These are phyloP conservation scores for Leptinotarsa lineolata DNA, from an alignment of 1,140 invertebrate species.

Conservation along the genomic window DNA sequence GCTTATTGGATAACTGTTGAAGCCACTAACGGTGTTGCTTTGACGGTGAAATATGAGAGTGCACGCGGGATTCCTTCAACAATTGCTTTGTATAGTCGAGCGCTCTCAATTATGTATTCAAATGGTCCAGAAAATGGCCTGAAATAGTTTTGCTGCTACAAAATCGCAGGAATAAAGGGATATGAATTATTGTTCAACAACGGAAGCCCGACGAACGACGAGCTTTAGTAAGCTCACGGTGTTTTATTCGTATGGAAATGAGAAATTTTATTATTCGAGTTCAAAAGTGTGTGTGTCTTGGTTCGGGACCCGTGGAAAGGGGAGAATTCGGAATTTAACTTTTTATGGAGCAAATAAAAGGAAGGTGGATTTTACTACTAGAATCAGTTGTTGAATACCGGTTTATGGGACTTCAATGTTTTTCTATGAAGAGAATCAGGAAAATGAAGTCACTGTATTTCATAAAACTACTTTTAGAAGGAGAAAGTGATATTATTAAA, in stretches of 20 bases:
- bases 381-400: no score
- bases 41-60: background rate
- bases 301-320: background rate
- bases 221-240: background rate
- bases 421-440: no score
- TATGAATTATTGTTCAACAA: background rate
- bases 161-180: background rate
- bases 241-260: background rate
- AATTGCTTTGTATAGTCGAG: background rate
- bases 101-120: conserved; percentile 6
- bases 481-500: no score
- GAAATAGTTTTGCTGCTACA: background rate
- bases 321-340: background rate
- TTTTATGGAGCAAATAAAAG: background rate
- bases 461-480: no score
- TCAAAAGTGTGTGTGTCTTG: background rate
- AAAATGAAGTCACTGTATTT: no score
- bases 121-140: conserved; percentile 3
- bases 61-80: background rate
- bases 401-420: no score
- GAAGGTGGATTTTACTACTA: background rate
- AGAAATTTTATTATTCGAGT: background rate
- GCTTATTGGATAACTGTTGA: conserved; percentile 1
- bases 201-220: background rate
- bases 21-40: background rate